Evolutionary conservation across 2,888 invertebrate genomes (phyloP).

Genomic region (Nomada ruficornis): DNA sequence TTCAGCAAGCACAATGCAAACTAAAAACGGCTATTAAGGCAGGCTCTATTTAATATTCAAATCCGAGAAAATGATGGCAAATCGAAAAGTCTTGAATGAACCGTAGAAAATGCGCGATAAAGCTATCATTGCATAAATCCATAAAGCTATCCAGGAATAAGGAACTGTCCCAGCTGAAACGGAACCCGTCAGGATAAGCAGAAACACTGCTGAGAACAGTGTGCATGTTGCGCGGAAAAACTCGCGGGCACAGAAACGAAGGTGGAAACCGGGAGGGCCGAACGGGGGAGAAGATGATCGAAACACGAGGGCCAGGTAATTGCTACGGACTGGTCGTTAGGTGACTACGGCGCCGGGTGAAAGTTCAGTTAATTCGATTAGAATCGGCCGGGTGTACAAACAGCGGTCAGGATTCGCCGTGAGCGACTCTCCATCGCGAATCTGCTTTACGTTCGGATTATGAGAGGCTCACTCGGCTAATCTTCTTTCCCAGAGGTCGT

Average conservation of each 20-base stretch:
- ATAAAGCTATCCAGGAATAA: too few species aligned
- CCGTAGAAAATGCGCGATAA: background rate
- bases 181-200: background rate
- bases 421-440: constrained; percentile 65
- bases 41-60: too few species aligned
- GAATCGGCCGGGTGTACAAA: constrained; percentile 71
- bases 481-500: constrained; percentile 46
- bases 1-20: too few species aligned
- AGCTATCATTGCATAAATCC: background rate
- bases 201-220: constrained; percentile 12
- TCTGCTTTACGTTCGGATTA: constrained; percentile 64
- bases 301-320: constrained; percentile 65
- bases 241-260: constrained; percentile 10
- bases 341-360: constrained; percentile 72
- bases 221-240: constrained; percentile 25
- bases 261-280: background rate
- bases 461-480: constrained; percentile 51
- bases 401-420: constrained; percentile 71
- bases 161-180: background rate
- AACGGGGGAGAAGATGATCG: constrained; percentile 23
- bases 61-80: too few species aligned
- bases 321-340: constrained; percentile 67
- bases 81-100: too few species aligned
- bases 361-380: constrained; percentile 79
- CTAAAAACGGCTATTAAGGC: too few species aligned